phyloP scores from a whole-genome alignment of 2,113 vertebrate species.

The Microtus pennsylvanicus region DNA sequence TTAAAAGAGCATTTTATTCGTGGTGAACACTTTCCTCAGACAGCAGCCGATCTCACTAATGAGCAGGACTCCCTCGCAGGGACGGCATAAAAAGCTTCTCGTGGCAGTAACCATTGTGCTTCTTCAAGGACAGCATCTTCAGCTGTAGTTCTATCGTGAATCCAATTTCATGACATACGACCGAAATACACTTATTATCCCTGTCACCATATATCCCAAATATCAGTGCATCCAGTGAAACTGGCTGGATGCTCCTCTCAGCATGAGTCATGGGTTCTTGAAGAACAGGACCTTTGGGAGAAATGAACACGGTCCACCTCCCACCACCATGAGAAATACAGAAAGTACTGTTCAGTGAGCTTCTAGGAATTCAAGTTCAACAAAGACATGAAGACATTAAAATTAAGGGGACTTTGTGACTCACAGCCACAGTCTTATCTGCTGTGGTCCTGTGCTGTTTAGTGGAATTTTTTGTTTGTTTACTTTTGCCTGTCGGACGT shows the following conservation, averaged over 20 bases:
- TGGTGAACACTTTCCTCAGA: constrained; percentile 38
- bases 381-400: not conserved
- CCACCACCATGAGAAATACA: accelerated
- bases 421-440: constrained; percentile 4
- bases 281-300: constrained; percentile 1
- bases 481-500: constrained; percentile 63
- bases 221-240: constrained; percentile 41
- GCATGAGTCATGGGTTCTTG: constrained; percentile 39
- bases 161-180: constrained; percentile 54
- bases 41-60: constrained; percentile 54
- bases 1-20: constrained; percentile 23
- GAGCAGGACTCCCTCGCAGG: constrained; percentile 51
- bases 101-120: constrained; percentile 29
- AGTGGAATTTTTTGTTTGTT: not conserved
- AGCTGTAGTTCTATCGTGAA: constrained; percentile 56
- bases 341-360: accelerated
- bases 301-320: not conserved
- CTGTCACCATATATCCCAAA: constrained; percentile 30
- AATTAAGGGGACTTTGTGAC: constrained; percentile 29
- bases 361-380: not conserved
- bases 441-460: not conserved
- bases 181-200: constrained; percentile 72
- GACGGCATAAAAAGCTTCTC: constrained; percentile 24
- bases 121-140: constrained; percentile 32
- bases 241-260: constrained; percentile 15